A percentile compares a stretch with the other conserved stretches of the same genome.
Conservation (phyloP, 1,140 invertebrate species). For the Battus philenor region DNA sequence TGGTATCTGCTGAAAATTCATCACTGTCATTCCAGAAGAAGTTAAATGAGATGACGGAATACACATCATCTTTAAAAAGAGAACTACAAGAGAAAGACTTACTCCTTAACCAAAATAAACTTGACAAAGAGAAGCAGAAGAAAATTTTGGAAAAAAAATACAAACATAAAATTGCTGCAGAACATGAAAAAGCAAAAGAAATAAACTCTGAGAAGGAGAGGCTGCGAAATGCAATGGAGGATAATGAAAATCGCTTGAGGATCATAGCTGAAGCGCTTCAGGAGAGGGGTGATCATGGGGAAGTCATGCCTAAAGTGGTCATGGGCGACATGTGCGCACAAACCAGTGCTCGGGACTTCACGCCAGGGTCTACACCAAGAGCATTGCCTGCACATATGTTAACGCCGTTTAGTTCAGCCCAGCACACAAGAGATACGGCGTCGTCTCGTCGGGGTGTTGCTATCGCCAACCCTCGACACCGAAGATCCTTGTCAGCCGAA, state of each 20-base stretch:
- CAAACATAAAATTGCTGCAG: constrained; percentile 81
- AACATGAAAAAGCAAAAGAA: constrained; percentile 82
- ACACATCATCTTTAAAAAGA: constrained; percentile 49
- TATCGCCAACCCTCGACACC: constrained; percentile 84
- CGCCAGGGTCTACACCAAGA: constrained; percentile 60
- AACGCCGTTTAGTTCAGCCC: constrained; percentile 54
- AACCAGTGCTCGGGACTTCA: constrained; percentile 48
- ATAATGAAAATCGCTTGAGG: constrained; percentile 73
- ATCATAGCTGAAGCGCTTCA: constrained; percentile 55
- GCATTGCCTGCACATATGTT: constrained; percentile 61
- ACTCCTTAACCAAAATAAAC: constrained; percentile 81
- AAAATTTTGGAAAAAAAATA: constrained; percentile 78
- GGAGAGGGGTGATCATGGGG: constrained; percentile 41
- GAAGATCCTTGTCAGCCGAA: constrained; percentile 86
- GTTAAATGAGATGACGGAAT: constrained; percentile 71
- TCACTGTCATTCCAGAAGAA: constrained; percentile 74
- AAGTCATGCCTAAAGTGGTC: constrained; percentile 24
- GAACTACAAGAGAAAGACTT: constrained; percentile 82
- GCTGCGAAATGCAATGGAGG: constrained; percentile 75
- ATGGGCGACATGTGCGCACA: constrained; percentile 55
- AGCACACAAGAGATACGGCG: constrained; percentile 47
- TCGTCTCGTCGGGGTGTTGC: constrained; percentile 72
- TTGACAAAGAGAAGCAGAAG: constrained; percentile 86
- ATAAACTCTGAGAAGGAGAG: constrained; percentile 81
- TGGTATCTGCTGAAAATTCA: constrained; percentile 76